Conservation (phyloP, 2,797 vertebrate genomes). For the Philypnodon macrostomus region DNA sequence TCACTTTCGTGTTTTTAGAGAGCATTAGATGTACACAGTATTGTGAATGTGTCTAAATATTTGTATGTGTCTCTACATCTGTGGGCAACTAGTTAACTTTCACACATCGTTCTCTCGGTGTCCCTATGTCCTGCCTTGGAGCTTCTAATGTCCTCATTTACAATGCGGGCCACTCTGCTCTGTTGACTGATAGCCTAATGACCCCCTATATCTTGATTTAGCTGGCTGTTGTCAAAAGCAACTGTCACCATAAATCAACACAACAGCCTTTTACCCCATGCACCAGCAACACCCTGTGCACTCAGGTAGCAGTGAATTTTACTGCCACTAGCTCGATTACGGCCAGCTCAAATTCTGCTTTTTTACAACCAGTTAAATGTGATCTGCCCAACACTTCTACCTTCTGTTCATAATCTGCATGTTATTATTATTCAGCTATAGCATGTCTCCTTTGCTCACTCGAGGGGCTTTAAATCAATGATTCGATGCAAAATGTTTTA, state of each 20-base stretch:
- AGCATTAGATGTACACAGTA: background rate
- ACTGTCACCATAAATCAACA: constrained; percentile 85
- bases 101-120: background rate
- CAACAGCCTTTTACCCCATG: constrained; percentile 6
- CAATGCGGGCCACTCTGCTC: no score
- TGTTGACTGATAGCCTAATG: constrained; percentile 52
- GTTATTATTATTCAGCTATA: constrained; percentile 6
- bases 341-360: background rate
- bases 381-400: background rate
- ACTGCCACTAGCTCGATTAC: background rate
- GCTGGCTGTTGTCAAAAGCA: constrained; percentile 82
- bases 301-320: constrained; percentile 3
- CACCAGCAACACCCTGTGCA: no score
- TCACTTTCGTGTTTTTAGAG: background rate
- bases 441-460: constrained; percentile 12
- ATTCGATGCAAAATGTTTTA: constrained; percentile 98
- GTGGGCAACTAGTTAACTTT: constrained; percentile 1
- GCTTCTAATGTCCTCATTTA: constrained; percentile 11
- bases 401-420: background rate
- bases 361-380: background rate
- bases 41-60: background rate
- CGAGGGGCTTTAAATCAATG: constrained; percentile 86
- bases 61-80: background rate
- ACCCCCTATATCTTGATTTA: constrained; percentile 80
- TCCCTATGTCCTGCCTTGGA: no score